Percentiles rank a stretch among this genome's conserved stretches.
These are phyloP conservation scores for Mamestra configurata DNA, from an alignment of 1,140 invertebrate species.

Conservation along the genomic window DNA sequence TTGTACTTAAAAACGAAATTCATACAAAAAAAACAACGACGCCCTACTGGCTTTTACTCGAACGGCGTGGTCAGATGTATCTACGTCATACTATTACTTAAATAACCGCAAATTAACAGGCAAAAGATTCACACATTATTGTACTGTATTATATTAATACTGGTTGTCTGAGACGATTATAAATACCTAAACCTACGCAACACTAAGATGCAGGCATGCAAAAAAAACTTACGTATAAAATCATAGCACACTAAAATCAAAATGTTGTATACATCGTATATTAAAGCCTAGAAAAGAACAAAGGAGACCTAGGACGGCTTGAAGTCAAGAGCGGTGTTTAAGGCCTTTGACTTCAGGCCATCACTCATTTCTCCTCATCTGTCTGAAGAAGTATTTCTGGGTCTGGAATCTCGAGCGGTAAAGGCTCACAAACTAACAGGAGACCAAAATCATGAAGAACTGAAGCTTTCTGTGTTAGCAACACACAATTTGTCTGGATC, in stretches of 20 bases:
- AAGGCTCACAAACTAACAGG: no score
- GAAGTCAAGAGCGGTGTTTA: no score
- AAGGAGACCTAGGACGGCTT: no score
- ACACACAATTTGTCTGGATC: no score
- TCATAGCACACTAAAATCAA: not conserved
- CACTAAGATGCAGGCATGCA: not conserved
- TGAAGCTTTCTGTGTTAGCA: no score
- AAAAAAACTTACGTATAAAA: not conserved
- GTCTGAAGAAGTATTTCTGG: no score
- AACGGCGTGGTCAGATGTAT: not conserved
- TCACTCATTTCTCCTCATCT: no score
- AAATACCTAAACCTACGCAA: not conserved
- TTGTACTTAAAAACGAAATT: conserved; percentile 26
- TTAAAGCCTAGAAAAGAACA: no score
- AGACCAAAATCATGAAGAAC: no score
- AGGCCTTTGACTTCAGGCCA: no score
- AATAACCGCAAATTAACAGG: not conserved
- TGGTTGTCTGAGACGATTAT: not conserved
- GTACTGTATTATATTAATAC: not conserved
- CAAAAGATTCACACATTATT: not conserved
- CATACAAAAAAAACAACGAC: not conserved
- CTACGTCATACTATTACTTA: not conserved
- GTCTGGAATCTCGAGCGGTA: no score
- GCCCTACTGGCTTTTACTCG: not conserved
- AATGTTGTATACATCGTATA: no score